Conservation (phyloP, 2,888 invertebrate species). For the Noctua pronuba region DNA sequence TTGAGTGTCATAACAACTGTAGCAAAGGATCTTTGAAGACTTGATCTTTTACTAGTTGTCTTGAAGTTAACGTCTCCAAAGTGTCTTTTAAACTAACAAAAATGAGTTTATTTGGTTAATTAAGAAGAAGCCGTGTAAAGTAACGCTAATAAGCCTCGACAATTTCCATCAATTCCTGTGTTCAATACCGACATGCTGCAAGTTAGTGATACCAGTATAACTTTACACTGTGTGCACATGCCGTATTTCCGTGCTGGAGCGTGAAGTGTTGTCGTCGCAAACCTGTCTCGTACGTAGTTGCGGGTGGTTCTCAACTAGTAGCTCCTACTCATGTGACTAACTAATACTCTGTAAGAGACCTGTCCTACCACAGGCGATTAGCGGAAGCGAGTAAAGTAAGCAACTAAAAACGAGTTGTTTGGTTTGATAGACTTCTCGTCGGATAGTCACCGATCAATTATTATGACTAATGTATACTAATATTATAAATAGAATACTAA, state of each 20-base stretch:
- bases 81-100: too few relatives aligned
- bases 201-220: background rate
- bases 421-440: background rate
- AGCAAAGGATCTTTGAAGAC: too few relatives aligned
- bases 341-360: slow-evolving; percentile 1
- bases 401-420: background rate
- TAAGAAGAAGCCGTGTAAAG: too few relatives aligned
- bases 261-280: background rate
- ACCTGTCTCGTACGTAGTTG: slow-evolving; percentile 13
- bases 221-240: slow-evolving; percentile 3
- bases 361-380: background rate
- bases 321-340: slow-evolving; percentile 2
- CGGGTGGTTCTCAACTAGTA: background rate
- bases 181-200: background rate
- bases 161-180: too few relatives aligned
- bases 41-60: too few relatives aligned
- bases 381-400: background rate
- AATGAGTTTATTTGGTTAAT: too few relatives aligned
- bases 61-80: too few relatives aligned
- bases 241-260: background rate
- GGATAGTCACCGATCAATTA: background rate
- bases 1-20: too few relatives aligned
- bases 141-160: too few relatives aligned
- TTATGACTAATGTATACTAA: background rate
- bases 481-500: too few relatives aligned